phyloP scores from a whole-genome alignment of 2,113 vertebrate species.

The Helogale parvula region DNA sequence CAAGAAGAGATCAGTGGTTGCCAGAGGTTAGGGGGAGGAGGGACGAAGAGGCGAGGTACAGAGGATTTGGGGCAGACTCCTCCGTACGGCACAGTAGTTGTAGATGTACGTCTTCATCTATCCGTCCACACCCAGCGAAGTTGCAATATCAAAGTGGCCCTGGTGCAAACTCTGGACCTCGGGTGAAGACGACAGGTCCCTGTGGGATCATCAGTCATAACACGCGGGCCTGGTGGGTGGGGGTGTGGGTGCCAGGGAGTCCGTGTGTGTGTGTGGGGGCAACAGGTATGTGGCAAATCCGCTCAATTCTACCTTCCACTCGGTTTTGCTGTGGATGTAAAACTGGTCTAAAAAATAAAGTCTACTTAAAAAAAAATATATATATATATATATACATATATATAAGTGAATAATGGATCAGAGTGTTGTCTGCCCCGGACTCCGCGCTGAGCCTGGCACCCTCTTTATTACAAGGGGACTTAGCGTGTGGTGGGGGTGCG shows the following conservation, averaged over 20 bases:
- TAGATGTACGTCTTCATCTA: no score
- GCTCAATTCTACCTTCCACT: not conserved
- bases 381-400: not conserved
- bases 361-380: not conserved
- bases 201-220: no score
- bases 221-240: not conserved
- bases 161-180: not conserved
- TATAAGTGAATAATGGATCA: not conserved
- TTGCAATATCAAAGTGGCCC: fast-evolving
- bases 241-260: not conserved
- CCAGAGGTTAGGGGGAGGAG: no score
- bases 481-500: not conserved
- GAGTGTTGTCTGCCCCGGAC: not conserved
- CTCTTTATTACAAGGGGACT: not conserved
- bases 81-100: not conserved
- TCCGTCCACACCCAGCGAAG: not conserved
- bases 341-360: not conserved
- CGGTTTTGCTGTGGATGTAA: not conserved
- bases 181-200: not conserved
- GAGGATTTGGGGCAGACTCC: not conserved
- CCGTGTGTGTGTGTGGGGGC: not conserved
- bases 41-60: fast-evolving
- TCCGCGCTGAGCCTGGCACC: fast-evolving
- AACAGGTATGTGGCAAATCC: not conserved
- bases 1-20: not conserved